Base-by-base conservation (phyloP, 2,113 vertebrate genomes). In the Elachura formosa region DNA sequence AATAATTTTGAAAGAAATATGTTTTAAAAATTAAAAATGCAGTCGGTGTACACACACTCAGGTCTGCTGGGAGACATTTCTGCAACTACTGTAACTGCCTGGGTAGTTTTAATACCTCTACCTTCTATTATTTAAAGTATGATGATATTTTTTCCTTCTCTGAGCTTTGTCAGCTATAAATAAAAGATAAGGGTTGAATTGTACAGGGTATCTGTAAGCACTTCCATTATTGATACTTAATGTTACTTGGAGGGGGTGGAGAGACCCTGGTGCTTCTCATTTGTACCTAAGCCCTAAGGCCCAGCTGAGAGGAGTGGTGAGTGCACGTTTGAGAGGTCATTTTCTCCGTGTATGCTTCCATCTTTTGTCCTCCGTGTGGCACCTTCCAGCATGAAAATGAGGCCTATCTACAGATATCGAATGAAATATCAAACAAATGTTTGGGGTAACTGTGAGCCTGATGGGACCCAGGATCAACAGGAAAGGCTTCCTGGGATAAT, bases 21-120 rank as follows among this genome's bases (percentile, higher is more conserved):
- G 98, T 98, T 98, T 98, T 97, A 98, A 98, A 99, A 99, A 99
- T 99, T 99, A 99, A 98, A 98, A 99, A 98, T 98, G 98, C 98
- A 97, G 98, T 97, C 96, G 1, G 96, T 97, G 98, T 98, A 97
- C 98, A 95, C 98, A 97, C 95, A 88, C 93, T 97, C 94, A 87
- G 97, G 98, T 98, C 99, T 98, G 73, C 78, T 59, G 99, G 99
- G 99, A 99, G 98, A 98, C 98, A 96, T 99, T 98, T 98, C 97
- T 95, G 98, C 97, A 97, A 97, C 98, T 97, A 98, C 97, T 97
- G 98, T 98, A 99, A 99, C 98, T 97, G 98, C 97, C 98, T 94
- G 81, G 93, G 97, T 98, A 97, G 98, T 96, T 97, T 97, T 97
- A 98, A 98, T 97, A 98, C 98, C 98, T 98, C 94, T 97, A 97